A percentile compares a stretch with the other conserved stretches of the same genome.
These are phyloP conservation scores for Crotalus viridis DNA, from an alignment of 2,113 vertebrate species.

Conservation along the genomic window DNA sequence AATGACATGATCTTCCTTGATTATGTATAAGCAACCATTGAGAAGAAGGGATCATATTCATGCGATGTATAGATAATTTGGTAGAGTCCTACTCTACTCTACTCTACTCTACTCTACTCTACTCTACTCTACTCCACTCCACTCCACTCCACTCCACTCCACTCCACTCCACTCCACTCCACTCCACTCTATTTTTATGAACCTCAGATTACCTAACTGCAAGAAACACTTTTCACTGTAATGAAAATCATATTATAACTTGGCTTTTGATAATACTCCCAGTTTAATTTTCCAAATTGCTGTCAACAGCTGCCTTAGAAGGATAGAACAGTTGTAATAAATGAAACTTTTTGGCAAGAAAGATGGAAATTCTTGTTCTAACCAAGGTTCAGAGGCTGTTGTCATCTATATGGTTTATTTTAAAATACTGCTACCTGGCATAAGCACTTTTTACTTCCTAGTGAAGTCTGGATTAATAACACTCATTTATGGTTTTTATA, in stretches of 20 bases:
- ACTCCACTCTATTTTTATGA: slow-evolving; percentile 36
- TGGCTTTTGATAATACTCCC: slow-evolving; percentile 54
- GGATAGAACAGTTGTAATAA: slow-evolving; percentile 61
- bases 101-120: background rate
- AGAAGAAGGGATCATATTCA: background rate
- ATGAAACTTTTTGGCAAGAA: slow-evolving; percentile 59
- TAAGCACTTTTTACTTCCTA: slow-evolving; percentile 60
- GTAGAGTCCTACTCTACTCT: background rate
- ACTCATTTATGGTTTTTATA: slow-evolving; percentile 24
- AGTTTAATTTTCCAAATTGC: slow-evolving; percentile 65
- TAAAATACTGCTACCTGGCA: slow-evolving; percentile 52
- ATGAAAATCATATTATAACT: slow-evolving; percentile 65
- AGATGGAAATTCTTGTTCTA: slow-evolving; percentile 67
- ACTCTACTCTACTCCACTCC: too few species aligned
- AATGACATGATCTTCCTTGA: background rate
- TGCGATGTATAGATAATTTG: background rate
- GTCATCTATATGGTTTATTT: slow-evolving; percentile 45
- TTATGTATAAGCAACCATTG: background rate
- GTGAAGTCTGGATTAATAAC: slow-evolving; percentile 47
- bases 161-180: background rate
- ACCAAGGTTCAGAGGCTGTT: slow-evolving; percentile 56
- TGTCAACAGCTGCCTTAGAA: slow-evolving; percentile 70
- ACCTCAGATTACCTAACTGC: slow-evolving; percentile 20
- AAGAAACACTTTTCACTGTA: slow-evolving; percentile 46
- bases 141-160: background rate